Evolutionary conservation across 2,797 vertebrate species (phyloP).

Genomic region (Crenichthys baileyi): DNA sequence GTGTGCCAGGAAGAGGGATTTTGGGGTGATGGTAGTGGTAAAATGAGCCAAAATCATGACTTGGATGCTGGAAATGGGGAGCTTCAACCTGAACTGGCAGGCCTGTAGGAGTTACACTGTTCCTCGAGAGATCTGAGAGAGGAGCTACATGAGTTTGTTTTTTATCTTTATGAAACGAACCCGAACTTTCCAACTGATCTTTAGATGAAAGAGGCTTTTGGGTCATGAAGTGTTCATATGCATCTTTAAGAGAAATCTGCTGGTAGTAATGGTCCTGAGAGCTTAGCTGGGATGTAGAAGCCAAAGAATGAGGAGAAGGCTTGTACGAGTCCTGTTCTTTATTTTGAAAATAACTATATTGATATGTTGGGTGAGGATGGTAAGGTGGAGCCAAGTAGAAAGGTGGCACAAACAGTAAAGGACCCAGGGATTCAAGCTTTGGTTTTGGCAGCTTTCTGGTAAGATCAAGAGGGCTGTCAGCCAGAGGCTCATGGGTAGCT

Average conservation of each 20-base stretch:
- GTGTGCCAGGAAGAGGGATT: constrained; percentile 50
- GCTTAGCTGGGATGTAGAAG: constrained; percentile 21
- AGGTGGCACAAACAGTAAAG: constrained; percentile 53
- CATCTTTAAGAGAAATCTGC: constrained; percentile 6
- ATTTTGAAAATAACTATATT: neutral
- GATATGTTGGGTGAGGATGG: constrained; percentile 65
- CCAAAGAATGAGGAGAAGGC: neutral
- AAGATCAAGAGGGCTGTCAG: neutral
- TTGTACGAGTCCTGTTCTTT: neutral
- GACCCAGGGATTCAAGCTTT: neutral
- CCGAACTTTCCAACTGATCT: constrained; percentile 1
- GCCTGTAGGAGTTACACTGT: neutral
- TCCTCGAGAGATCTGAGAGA: neutral
- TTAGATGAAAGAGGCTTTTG: neutral
- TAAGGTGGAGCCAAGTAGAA: constrained; percentile 68
- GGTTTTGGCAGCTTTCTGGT: neutral
- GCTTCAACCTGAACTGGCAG: constrained; percentile 10
- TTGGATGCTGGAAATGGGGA: constrained; percentile 23
- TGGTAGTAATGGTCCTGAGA: constrained; percentile 2
- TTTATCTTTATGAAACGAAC: neutral
- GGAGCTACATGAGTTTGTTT: constrained; percentile 10
- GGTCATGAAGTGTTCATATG: neutral
- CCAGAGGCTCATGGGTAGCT: constrained; percentile 1
- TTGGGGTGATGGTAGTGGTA: constrained; percentile 76
- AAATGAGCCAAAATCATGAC: constrained; percentile 52